A percentile compares a stretch with the other conserved stretches of the same genome.
These are phyloP conservation scores for Drosophila mettleri DNA, from an alignment of 2,888 invertebrate species.

Conservation along the genomic window DNA sequence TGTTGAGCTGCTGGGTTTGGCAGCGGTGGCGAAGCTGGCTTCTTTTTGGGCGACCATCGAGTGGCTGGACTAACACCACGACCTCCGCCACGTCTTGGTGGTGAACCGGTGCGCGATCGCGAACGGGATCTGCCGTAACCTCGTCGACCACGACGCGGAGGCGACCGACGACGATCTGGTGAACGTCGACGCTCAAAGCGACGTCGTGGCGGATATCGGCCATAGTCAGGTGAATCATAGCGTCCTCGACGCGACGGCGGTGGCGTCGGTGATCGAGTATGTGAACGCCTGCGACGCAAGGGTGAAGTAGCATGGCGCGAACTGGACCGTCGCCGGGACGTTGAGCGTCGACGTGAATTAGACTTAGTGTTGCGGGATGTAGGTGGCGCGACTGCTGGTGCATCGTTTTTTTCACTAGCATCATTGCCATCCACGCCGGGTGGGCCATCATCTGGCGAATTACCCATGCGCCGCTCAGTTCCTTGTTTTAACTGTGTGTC, in stretches of 20 bases:
- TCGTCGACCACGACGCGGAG: constrained; percentile 69
- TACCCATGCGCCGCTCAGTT: constrained; percentile 77
- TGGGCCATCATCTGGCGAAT: constrained; percentile 80
- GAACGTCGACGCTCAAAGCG: constrained; percentile 78
- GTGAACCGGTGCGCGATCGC: constrained; percentile 77
- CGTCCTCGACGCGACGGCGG: constrained; percentile 72
- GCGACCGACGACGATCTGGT: constrained; percentile 76
- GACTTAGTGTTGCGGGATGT: constrained; percentile 58
- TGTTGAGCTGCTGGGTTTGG: constrained; percentile 43
- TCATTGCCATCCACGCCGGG: constrained; percentile 82
- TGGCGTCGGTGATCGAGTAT: constrained; percentile 81
- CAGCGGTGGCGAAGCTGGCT: constrained; percentile 72
- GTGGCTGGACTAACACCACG: constrained; percentile 55
- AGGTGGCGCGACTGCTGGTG: constrained; percentile 12
- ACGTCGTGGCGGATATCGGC: constrained; percentile 72
- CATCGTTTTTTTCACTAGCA: constrained; percentile 63
- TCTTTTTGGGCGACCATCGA: constrained; percentile 83
- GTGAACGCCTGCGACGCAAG: constrained; percentile 79
- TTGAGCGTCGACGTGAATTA: constrained; percentile 62
- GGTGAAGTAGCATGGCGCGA: constrained; percentile 71
- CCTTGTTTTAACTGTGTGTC: constrained; percentile 77
- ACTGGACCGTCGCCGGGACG: constrained; percentile 72
- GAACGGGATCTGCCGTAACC: constrained; percentile 75
- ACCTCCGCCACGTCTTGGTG: constrained; percentile 70
- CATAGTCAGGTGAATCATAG: constrained; percentile 79